These are phyloP conservation scores for Formica selysi DNA, from an alignment of 1,140 invertebrate species.

Conservation along the genomic window DNA sequence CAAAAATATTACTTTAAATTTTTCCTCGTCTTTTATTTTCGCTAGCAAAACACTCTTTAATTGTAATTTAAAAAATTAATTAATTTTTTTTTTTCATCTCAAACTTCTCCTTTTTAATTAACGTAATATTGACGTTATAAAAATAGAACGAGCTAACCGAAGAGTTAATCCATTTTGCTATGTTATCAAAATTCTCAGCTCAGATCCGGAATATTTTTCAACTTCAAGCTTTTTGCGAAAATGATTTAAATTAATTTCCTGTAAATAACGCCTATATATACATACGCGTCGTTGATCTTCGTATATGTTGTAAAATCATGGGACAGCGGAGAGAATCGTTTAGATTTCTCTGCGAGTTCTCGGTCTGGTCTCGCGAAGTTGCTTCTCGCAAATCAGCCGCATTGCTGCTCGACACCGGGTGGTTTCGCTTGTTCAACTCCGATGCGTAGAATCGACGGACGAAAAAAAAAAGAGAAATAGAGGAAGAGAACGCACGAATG, in stretches of 20 bases:
- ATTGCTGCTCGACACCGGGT: conserved; percentile 46
- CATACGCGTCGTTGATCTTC: conserved; percentile 12
- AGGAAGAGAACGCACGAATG: background rate
- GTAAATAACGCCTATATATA: conserved; percentile 1
- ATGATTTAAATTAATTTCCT: conserved; percentile 24
- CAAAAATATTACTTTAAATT: conserved; percentile 15
- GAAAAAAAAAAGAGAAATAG: background rate
- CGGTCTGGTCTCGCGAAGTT: conserved; percentile 29
- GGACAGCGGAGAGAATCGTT: conserved; percentile 29
- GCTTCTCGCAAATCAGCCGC: conserved; percentile 51
- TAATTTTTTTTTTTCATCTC: background rate
- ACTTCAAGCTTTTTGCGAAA: background rate
- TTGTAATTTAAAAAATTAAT: conserved; percentile 14
- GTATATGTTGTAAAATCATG: conserved; percentile 30
- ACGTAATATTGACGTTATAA: background rate
- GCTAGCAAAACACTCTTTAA: background rate
- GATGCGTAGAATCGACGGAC: background rate
- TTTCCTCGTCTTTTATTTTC: background rate
- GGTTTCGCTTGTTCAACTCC: conserved; percentile 59
- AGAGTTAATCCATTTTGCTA: conserved; percentile 24
- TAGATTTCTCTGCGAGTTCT: conserved; percentile 41
- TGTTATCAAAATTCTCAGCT: conserved; percentile 3
- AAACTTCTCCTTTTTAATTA: conserved; percentile 7
- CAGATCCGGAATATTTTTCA: background rate
- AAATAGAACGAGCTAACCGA: background rate